Evolutionary conservation across 2,888 invertebrate species (phyloP).

Genomic region (Ethmia dodecea): DNA sequence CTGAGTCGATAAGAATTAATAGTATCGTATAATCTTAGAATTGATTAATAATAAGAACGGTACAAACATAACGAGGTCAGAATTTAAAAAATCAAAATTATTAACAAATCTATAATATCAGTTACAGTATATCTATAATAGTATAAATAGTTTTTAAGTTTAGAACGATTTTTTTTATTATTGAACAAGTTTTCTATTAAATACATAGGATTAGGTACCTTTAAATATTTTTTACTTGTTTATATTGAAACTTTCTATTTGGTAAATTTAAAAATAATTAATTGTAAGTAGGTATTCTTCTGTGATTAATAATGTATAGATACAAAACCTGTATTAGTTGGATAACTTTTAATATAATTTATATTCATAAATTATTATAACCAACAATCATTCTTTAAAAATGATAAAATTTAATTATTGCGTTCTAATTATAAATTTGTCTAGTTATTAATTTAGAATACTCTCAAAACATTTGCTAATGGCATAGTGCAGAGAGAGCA

Average conservation of each 20-base stretch:
- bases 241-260: constrained; percentile 46
- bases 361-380: constrained; percentile 19
- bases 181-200: constrained; percentile 62
- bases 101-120: constrained; percentile 68
- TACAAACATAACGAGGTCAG: constrained; percentile 56
- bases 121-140: constrained; percentile 46
- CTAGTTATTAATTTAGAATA: constrained; percentile 1
- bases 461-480: constrained; percentile 12
- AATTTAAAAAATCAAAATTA: constrained; percentile 53
- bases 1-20: constrained; percentile 67
- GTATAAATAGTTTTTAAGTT: constrained; percentile 51
- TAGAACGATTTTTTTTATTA: constrained; percentile 72
- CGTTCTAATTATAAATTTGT: constrained; percentile 8
- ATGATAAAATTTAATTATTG: constrained; percentile 1
- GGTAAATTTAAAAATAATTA: constrained; percentile 32
- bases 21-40: constrained; percentile 61
- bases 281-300: constrained; percentile 11
- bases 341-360: constrained; percentile 21
- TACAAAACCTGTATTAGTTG: constrained; percentile 31
- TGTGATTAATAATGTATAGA: constrained; percentile 22
- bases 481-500: constrained; percentile 31
- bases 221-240: constrained; percentile 38
- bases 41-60: constrained; percentile 57
- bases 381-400: constrained; percentile 7
- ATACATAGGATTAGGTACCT: constrained; percentile 46